Base-by-base conservation (phyloP, 2,888 invertebrate genomes). In the Drosophila paranaensis region DNA sequence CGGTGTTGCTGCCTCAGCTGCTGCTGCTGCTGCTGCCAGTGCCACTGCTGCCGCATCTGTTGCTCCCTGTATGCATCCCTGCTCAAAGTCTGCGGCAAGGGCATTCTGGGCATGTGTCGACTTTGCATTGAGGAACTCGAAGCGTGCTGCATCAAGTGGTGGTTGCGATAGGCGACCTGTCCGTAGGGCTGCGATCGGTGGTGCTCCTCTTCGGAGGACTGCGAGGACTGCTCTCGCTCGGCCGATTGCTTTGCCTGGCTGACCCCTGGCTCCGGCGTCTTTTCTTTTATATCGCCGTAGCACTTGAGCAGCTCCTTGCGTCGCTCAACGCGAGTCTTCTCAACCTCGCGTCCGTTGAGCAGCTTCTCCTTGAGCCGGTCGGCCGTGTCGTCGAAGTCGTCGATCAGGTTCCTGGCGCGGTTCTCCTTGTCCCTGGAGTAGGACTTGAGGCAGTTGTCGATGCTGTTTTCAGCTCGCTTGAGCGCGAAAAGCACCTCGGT, bases 361-460 rank as follows among this genome's bases (percentile, higher is more conserved):
- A 77, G 37, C n/a, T 71, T 76, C 1, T 45, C 20, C 46, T 67
- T 71, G 0, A 77, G 46, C 1, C 0, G 10, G 16, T n/a, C n/a
- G 10, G 45, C 42, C 1, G 50, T 13, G 0, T 3, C 25, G 1
- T 45, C 11, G 3, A 72, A 53, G 10, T 6, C 33, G 6, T 64
- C 16, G 25, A 72, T 68, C 11, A 55, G 14, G 6, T 42, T 33
- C 16, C 25, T 61, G 55, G 73, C 73, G 0, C 45, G 54, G 3
- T 3, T 27, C 0, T 60, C 68, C 45, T 48, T 58, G 6, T 61
- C 67, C 0, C 6, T 33, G 25, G 54, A 33, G 25, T 67, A 72
- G 0, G 27, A 13, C 25, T 43, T 71, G 3, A 16, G 4, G 10
- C 72, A 73, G 4, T 46, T 39, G 0, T 77, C 72, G 6, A 75